Evolutionary conservation across 2,888 invertebrate species (phyloP).

Genomic region (Crepidodera aurea): DNA sequence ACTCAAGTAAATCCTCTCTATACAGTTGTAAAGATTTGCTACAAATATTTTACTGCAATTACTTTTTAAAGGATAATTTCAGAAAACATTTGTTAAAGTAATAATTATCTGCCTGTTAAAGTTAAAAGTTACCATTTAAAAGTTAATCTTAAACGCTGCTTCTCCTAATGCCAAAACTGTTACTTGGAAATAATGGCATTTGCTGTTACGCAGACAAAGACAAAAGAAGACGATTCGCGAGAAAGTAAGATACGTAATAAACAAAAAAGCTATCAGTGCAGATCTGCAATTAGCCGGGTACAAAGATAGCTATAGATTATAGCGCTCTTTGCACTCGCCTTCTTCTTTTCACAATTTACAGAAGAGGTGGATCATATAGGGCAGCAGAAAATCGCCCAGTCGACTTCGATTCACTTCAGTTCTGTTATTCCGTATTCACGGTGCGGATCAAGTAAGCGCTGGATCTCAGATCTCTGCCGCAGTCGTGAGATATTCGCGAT

Average conservation of each 20-base stretch:
- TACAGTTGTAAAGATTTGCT: no score
- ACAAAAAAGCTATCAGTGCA: constrained; percentile 31
- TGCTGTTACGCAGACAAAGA: constrained; percentile 22
- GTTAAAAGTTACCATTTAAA: no score
- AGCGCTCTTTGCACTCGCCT: constrained; percentile 13
- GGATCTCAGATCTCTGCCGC: constrained; percentile 24
- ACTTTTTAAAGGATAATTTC: no score
- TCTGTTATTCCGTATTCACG: constrained; percentile 27
- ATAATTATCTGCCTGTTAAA: no score
- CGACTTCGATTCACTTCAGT: constrained; percentile 23
- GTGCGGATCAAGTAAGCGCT: constrained; percentile 27
- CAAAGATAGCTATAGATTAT: constrained; percentile 27
- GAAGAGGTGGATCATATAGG: constrained; percentile 40
- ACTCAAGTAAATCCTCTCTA: no score
- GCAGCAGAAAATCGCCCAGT: constrained; percentile 29
- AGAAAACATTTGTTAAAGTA: no score
- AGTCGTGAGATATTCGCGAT: constrained; percentile 32
- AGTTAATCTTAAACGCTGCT: no score
- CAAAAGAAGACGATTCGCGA: constrained; percentile 5
- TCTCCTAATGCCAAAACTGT: no score
- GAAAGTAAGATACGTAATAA: constrained; percentile 25
- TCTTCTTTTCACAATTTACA: constrained; percentile 34
- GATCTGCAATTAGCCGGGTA: constrained; percentile 34
- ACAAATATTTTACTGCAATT: no score
- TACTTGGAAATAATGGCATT: no score